Evolutionary conservation across 2,797 vertebrate genomes (phyloP), one percentile per base, ranked within the genome.

Genomic region (Oreochromis grahami): DNA sequence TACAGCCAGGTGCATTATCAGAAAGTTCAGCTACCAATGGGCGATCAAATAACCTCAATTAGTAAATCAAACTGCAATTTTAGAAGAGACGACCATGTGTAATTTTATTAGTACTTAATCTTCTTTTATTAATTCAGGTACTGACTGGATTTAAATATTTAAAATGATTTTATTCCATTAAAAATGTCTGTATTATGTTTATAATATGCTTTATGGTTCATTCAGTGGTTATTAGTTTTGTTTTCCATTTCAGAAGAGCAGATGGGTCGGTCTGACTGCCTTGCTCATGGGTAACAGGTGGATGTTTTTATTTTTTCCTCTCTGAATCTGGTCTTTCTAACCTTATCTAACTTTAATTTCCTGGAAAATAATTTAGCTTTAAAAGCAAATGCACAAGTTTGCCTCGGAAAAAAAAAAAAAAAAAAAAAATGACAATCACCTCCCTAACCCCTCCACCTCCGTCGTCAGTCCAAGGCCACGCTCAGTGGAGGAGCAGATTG

Each of bases 401-500:
- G 63, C 82, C 80, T 76, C 1, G 2, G 6, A 58, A 11, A 38
- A 38, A 38, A 55, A 58, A 32, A 60, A 7, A 60, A 21, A 24
- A 4, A 11, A 34, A 79, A 86, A 77, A 63, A 88, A 83, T 29
- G 50, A 84, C 86, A 77, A 63, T 89, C 88, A 87, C 80, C 77
- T 81, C 48, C 76, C 78, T 80, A 79, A 84, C 80, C 84, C 63
- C 55, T 83, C 85, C 85, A 86, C 88, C 90, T 78, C 65, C 7
- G 15, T 77, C 80, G 26, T 76, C 72, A 68, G 86, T 78, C 83
- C 79, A 80, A 77, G 84, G 84, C 82, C 87, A 84, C 10, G 88
- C 87, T 89, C 79, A 56, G 90, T 77, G 84, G 89, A 91, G 88
- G 86, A 90, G 87, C 94, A 92, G 95, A 94, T 93, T 95, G 94